Evolutionary conservation across 2,888 invertebrate genomes (phyloP).

Genomic region (Cryptus viduatorius): DNA sequence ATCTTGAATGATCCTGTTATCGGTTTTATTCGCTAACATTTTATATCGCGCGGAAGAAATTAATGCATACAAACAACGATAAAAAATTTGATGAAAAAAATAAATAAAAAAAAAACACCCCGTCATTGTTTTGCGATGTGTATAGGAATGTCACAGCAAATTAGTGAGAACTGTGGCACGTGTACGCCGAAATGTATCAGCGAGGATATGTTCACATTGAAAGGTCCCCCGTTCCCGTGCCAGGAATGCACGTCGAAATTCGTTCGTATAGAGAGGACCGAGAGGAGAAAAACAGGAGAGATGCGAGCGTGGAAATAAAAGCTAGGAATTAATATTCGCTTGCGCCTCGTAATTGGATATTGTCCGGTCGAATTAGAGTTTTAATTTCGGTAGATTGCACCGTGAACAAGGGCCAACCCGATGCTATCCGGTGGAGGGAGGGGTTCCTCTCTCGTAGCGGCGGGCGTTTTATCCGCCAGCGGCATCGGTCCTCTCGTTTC

Average conservation of each 20-base stretch:
- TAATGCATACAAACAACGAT: conserved; percentile 12
- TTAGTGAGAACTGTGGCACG: not conserved
- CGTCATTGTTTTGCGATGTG: not conserved
- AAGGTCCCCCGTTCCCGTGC: not conserved
- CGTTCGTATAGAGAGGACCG: not conserved
- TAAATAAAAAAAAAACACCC: not conserved
- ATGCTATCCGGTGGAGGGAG: conserved; percentile 49
- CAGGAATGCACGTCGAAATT: conserved; percentile 24
- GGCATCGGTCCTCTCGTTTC: conserved; percentile 43
- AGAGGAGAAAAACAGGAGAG: conserved; percentile 49
- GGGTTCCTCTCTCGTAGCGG: conserved; percentile 37
- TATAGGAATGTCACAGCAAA: conserved; percentile 8
- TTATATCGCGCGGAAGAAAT: not conserved
- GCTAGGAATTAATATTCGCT: conserved; percentile 81
- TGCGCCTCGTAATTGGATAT: conserved; percentile 82
- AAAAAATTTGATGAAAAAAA: conserved; percentile 47
- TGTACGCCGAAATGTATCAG: not conserved
- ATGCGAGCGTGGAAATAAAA: conserved; percentile 73
- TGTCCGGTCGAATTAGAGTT: conserved; percentile 83
- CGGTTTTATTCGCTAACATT: too few species aligned
- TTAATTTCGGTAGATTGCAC: conserved; percentile 82
- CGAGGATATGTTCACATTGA: not conserved
- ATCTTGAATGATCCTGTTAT: too few species aligned
- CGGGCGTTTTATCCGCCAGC: conserved; percentile 31
- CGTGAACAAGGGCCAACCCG: conserved; percentile 65